A percentile compares a stretch with the other conserved stretches of the same genome.
phyloP scores from a whole-genome alignment of 1,140 invertebrate genomes.

The Caerostris darwini region DNA sequence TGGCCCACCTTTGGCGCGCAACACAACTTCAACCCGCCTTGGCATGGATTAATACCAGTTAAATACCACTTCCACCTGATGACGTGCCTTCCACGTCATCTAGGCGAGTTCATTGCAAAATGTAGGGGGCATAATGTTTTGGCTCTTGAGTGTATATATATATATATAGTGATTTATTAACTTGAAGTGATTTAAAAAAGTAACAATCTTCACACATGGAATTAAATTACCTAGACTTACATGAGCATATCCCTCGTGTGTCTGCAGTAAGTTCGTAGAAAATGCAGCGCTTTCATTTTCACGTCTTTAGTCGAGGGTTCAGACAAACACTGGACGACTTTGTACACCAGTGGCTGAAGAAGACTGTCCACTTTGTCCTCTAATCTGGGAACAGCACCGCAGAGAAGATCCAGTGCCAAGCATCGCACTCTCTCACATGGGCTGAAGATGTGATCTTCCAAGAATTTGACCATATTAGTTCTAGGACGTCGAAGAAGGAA shows the following conservation, averaged over 20 bases:
- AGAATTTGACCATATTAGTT: conserved; percentile 18
- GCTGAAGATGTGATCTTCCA: not conserved
- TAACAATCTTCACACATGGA: no score
- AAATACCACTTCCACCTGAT: no score
- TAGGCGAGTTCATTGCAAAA: no score
- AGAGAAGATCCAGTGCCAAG: conserved; percentile 39
- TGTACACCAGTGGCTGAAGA: conserved; percentile 15
- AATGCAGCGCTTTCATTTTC: conserved; percentile 59
- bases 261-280: not conserved
- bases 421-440: conserved; percentile 25
- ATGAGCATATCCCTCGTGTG: not conserved
- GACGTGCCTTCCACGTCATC: no score
- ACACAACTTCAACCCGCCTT: no score
- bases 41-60: no score
- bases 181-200: no score
- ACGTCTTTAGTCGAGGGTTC: not conserved
- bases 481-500: not conserved
- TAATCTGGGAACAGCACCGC: conserved; percentile 36
- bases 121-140: no score
- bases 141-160: no score
- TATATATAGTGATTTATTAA: no score
- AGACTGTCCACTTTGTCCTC: conserved; percentile 35
- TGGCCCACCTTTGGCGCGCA: no score
- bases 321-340: not conserved
- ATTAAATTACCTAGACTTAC: not conserved